A percentile compares a stretch with the other conserved stretches of the same genome.
Evolutionary conservation across 2,888 invertebrate species (phyloP).

Genomic region (Drosophila multiciliata): DNA sequence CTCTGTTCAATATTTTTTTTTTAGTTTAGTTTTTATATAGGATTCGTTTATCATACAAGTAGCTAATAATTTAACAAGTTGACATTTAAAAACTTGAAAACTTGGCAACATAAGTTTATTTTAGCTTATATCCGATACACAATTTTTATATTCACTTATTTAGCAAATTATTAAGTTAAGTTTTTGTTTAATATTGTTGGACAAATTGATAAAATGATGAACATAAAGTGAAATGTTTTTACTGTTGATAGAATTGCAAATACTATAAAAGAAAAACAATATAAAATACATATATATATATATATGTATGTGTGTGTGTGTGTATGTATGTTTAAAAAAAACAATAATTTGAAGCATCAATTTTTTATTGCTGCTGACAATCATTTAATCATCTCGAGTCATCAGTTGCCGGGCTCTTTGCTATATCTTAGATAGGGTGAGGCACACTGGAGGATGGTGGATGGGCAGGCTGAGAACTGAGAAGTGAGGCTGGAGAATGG

Average conservation of each 20-base stretch:
- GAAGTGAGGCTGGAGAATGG: not conserved
- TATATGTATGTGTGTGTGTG: not conserved
- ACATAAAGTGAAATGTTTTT: constrained; percentile 31
- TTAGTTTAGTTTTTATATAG: not conserved
- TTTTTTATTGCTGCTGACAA: constrained; percentile 75
- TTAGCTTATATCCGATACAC: not conserved
- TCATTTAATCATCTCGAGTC: constrained; percentile 81
- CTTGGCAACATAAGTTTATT: not conserved
- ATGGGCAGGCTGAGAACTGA: not conserved
- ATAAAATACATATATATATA: constrained; percentile 4
- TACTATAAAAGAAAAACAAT: not conserved
- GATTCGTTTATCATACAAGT: not conserved
- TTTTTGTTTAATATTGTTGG: constrained; percentile 7
- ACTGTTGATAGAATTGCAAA: constrained; percentile 10
- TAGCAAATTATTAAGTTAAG: not conserved
- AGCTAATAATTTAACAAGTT: not conserved
- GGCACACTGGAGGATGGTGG: not conserved
- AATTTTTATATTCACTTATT: not conserved
- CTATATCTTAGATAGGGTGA: not conserved
- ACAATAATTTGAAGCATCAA: constrained; percentile 77
- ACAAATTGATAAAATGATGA: constrained; percentile 37
- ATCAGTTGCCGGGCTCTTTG: constrained; percentile 55
- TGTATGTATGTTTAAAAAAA: constrained; percentile 21
- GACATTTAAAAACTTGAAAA: not conserved
- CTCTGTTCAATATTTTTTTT: not conserved